phyloP scores from a whole-genome alignment of 2,888 invertebrate species.

The Ptychoptera contaminata region DNA sequence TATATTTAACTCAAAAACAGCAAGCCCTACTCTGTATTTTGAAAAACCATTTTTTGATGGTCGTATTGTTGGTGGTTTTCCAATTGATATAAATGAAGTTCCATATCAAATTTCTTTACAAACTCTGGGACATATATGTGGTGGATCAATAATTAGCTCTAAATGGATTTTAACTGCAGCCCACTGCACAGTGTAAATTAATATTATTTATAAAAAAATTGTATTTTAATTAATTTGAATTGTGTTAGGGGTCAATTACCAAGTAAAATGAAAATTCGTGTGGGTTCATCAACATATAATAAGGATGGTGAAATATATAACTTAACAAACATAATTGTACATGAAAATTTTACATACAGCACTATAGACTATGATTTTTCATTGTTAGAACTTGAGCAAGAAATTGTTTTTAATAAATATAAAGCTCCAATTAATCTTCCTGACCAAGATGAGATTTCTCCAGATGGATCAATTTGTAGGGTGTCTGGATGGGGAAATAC shows the following conservation, averaged over 20 bases:
- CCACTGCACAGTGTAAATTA: slow-evolving; percentile 3
- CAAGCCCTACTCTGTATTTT: too few relatives aligned
- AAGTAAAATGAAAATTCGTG: slow-evolving; percentile 1
- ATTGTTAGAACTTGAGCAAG: slow-evolving; percentile 1
- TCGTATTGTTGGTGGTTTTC: slow-evolving; percentile 31
- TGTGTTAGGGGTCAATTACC: background rate
- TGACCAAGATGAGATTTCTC: background rate
- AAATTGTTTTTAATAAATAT: background rate
- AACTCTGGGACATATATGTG: slow-evolving; percentile 10
- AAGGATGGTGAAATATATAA: background rate
- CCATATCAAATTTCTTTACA: slow-evolving; percentile 34
- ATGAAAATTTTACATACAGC: background rate
- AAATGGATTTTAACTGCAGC: slow-evolving; percentile 3
- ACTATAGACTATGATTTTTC: slow-evolving; percentile 4
- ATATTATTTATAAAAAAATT: background rate
- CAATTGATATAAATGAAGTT: slow-evolving; percentile 24
- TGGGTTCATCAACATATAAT: background rate
- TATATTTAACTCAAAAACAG: too few relatives aligned
- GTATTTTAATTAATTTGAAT: background rate
- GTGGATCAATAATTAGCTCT: slow-evolving; percentile 4
- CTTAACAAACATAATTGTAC: background rate
- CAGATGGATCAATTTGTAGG: background rate
- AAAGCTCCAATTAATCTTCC: slow-evolving; percentile 2
- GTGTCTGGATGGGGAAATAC: slow-evolving; percentile 5
- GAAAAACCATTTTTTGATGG: slow-evolving; percentile 11